Evolutionary conservation across 2,797 vertebrate genomes (phyloP).

Genomic region (Rhincodon typus): DNA sequence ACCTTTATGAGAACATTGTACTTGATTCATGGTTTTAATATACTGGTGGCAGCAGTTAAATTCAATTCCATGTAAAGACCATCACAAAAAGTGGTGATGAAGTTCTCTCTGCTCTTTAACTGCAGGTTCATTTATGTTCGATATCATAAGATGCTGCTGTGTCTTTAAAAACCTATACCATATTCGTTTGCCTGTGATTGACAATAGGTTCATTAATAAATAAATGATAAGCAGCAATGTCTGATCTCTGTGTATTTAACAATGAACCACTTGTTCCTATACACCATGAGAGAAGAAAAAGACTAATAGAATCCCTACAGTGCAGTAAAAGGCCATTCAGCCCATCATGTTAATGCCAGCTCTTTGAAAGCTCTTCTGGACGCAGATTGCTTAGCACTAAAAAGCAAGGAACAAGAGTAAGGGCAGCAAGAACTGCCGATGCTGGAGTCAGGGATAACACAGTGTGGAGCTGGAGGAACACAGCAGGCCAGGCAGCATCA

Average conservation of each 20-base stretch:
- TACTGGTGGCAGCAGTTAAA: not conserved
- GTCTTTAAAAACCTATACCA: not conserved
- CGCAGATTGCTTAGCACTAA: no score
- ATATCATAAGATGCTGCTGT: not conserved
- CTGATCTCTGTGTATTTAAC: not conserved
- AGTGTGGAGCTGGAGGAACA: no score
- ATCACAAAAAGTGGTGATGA: not conserved
- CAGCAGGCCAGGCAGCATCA: no score
- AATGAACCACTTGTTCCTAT: not conserved
- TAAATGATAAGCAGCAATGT: not conserved
- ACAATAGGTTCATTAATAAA: not conserved
- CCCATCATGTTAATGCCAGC: not conserved
- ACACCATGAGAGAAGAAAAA: not conserved
- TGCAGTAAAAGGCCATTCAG: not conserved
- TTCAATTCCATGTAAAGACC: not conserved
- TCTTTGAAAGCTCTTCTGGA: not conserved
- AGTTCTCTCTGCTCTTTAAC: not conserved
- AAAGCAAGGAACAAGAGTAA: no score
- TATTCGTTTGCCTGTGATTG: not conserved
- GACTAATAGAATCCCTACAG: not conserved
- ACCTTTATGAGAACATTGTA: not conserved
- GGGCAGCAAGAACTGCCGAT: no score
- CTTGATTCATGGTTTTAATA: conserved; percentile 2
- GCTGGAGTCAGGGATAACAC: no score
- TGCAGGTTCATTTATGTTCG: not conserved